Base-by-base conservation (phyloP, 2,888 invertebrate genomes). In the Gnatocerus cornutus region DNA sequence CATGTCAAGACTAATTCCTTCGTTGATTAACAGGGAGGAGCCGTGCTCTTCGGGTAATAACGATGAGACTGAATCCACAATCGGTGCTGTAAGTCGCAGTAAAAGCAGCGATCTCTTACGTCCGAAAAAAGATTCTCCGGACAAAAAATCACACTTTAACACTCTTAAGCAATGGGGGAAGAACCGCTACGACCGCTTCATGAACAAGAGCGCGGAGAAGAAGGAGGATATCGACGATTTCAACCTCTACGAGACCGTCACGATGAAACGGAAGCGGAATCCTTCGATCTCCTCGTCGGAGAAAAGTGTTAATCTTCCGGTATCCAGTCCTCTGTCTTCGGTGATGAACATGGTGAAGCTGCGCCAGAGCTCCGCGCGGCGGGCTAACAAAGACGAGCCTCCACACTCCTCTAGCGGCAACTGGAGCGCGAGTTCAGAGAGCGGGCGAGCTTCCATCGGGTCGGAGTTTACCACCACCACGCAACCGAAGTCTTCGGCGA, bases 371-470 rank as follows among this genome's bases (percentile, higher is more conserved):
- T 90, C 93, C 1, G 88, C 89, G 33, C 90, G 92, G 37, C 91
- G 89, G 12, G 85, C 87, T 48, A 85, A 86, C 61, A 92, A 92
- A 83, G 95, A 95, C 72, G 94, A 95, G 80, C 92, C 91, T 43
- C 93, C 92, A 33, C 93, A 96, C 84, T 96, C 96, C 0, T 95
- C 95, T 9, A 93, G 94, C 78, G 97, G 97, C 39, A 97, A 97
- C 85, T 97, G 97, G 97, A 95, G 95, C 75, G 96, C 95, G 0
- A 96, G 96, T 81, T 95, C 95, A 0, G 95, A 95, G 83, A 95
- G 94, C 61, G 95, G 95, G 13, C 87, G 95, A 71, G 93, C 94
- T 3, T 94, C 94, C 62, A 92, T 95, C 69, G 94, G 93, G 71
- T 94, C 94, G 53, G 94, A 94, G 86, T 92, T 93, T 52, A 92